Evolutionary conservation across 1,140 invertebrate genomes (phyloP).

Genomic region (Diachasma alloeum): DNA sequence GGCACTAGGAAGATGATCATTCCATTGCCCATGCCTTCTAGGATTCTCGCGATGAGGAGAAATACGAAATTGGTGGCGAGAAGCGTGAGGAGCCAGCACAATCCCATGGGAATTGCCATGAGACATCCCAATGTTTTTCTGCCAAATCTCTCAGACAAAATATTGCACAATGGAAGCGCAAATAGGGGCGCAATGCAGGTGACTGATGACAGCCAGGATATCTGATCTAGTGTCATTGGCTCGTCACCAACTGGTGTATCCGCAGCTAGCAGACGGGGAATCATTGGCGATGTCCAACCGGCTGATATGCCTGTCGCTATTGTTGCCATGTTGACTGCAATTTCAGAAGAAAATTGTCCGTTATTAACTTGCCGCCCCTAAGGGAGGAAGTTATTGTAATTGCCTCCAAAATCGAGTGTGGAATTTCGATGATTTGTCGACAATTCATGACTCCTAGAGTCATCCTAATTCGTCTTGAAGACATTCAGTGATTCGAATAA

Average conservation of each 20-base stretch:
- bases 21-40: constrained; percentile 64
- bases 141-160: constrained; percentile 56
- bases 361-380: neutral
- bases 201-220: constrained; percentile 63
- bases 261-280: constrained; percentile 55
- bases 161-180: constrained; percentile 42
- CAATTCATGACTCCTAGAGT: no score
- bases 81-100: constrained; percentile 55
- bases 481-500: no score
- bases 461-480: no score
- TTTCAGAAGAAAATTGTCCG: constrained; percentile 49
- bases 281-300: constrained; percentile 67
- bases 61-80: constrained; percentile 45
- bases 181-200: constrained; percentile 53
- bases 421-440: no score
- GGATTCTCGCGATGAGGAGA: constrained; percentile 52
- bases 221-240: constrained; percentile 58
- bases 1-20: constrained; percentile 63
- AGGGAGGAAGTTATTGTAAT: neutral
- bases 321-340: constrained; percentile 64
- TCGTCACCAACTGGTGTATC: constrained; percentile 51
- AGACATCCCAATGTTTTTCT: constrained; percentile 54
- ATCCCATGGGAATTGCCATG: constrained; percentile 47
- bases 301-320: constrained; percentile 63
- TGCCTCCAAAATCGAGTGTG: no score